Evolutionary conservation across 92 coral and sea anemone species (phyloP), one percentile per base, ranked within the genome.

Genomic region (Pocillopora grandis): DNA sequence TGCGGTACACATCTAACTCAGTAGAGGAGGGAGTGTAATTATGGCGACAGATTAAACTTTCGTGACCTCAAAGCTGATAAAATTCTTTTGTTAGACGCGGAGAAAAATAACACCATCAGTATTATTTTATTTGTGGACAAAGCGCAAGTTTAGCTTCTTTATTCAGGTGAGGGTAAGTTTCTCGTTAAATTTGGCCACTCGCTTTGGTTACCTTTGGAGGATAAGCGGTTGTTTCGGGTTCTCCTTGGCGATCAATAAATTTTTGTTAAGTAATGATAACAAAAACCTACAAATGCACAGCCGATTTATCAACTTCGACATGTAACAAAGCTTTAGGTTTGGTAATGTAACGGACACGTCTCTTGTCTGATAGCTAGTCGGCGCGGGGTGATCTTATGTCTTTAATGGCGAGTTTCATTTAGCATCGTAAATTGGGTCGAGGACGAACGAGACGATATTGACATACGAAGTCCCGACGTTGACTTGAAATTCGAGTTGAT

Each of bases 11-110:
- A 81, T 27, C 2, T 1, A 42, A 61, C 77, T 58, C 58, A 12
- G 58, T 10, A 37, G 55, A 74, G 83, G 15, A 31, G 83, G 83
- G 83, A 27, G 61, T 27, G 36, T 33, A 19, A 23, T 16, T 62
- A 19, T 3, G 18, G 76, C 7, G 13, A 31, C n/a, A 17, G 18
- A 56, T 68, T 19, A 35, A 80, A 71, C 85, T 71, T 81, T 71
- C 70, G 77, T 81, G 77, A 81, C 77, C 85, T 60, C 60, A 81
- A 61, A 81, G 85, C 68, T 27, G 84, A 80, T 80, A 66, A 80
- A 65, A 56, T n/a, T 80, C 66, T 42, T 14, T 81, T 58, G 65
- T 6, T 69, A 58, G 76, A 60, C 74, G 62, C 74, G 35, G 62
- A 19, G 14, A 36, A 70, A 58, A 59, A 66, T 9, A 71, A 60